Evolutionary conservation across 2,113 vertebrate genomes (phyloP).

Genomic region (Mus musculus): GRCm39 chr7:121187001-121187500

Average conservation of each 20-base stretch:
- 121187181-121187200: neutral
- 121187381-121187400: neutral
- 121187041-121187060: neutral
- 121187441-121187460: neutral
- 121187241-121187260: neutral
- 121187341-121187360: neutral
- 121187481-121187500: neutral
- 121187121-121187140: neutral
- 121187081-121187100: neutral
- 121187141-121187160: neutral
- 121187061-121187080: neutral
- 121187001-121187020: neutral
- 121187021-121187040: neutral
- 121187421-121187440: no score
- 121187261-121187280: neutral
- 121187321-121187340: neutral
- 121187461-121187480: neutral
- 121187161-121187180: neutral
- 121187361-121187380: no score
- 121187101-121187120: neutral
- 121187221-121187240: neutral
- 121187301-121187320: neutral
- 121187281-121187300: neutral
- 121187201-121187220: neutral
- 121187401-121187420: neutral